Conservation (phyloP, 1,140 invertebrate species). For the Euschistus heros region DNA sequence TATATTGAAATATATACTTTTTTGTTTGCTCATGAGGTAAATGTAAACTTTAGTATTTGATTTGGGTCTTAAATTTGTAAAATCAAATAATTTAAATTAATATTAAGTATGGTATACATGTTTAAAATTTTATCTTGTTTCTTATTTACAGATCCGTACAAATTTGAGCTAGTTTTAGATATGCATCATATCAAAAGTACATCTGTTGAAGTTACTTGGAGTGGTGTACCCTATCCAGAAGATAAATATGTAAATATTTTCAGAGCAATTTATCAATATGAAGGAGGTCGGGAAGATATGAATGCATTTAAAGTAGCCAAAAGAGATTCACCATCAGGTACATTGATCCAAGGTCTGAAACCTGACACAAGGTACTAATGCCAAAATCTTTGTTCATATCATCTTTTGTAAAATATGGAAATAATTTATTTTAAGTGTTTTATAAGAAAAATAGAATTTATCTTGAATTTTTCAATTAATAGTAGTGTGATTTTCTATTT, state of each 20-base stretch:
- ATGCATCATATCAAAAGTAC: conserved; percentile 60
- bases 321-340: conserved; percentile 53
- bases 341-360: conserved; percentile 57
- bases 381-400: not conserved
- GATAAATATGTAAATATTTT: conserved; percentile 87
- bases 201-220: conserved; percentile 66
- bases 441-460: too few relatives aligned
- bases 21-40: too few relatives aligned
- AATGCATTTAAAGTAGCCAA: conserved; percentile 76
- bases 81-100: not conserved
- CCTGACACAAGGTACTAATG: conserved; percentile 53
- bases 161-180: conserved; percentile 65
- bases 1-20: too few relatives aligned
- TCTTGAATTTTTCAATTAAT: too few relatives aligned
- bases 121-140: conserved; percentile 15
- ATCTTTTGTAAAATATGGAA: too few relatives aligned
- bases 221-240: conserved; percentile 70
- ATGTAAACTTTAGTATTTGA: too few relatives aligned
- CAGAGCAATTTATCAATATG: conserved; percentile 69
- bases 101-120: not conserved
- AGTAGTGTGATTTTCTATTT: too few relatives aligned
- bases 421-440: too few relatives aligned
- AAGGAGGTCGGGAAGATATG: conserved; percentile 60
- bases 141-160: conserved; percentile 54
- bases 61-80: not conserved